These are phyloP conservation scores for Carettochelys insculpta DNA, from an alignment of 2,113 vertebrate species.

Conservation along the genomic window DNA sequence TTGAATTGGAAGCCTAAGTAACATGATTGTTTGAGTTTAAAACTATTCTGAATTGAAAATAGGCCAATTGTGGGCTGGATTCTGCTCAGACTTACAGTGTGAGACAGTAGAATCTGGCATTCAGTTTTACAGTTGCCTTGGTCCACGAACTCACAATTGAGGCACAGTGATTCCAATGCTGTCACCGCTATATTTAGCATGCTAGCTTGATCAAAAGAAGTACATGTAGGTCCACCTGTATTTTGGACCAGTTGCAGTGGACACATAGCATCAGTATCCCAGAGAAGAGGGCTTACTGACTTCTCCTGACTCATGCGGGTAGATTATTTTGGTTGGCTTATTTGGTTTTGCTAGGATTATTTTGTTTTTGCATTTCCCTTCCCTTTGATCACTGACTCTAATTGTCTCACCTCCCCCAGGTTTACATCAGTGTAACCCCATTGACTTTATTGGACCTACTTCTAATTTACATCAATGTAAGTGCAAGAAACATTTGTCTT, in stretches of 20 bases:
- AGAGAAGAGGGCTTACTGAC: not conserved
- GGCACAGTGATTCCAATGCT: not conserved
- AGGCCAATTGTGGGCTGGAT: fast-evolving
- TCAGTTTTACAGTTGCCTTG: not conserved
- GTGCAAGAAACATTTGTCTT: not conserved
- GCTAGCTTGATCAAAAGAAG: not conserved
- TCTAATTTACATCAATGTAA: not conserved
- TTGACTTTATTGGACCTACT: not conserved
- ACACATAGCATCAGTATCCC: not conserved
- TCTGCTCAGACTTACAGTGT: fast-evolving
- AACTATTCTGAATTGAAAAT: not conserved
- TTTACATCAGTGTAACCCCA: not conserved
- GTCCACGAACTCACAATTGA: not conserved
- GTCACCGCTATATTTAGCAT: not conserved
- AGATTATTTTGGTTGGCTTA: not conserved
- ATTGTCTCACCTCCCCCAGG: not conserved
- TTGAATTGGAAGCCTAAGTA: not conserved
- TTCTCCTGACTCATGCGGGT: not conserved
- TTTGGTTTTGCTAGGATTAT: not conserved
- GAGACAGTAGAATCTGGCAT: not conserved
- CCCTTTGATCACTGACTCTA: too few species aligned
- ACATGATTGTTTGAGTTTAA: fast-evolving
- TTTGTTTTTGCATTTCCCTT: not conserved
- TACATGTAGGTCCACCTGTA: not conserved
- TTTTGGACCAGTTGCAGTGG: not conserved